Conservation (phyloP, 2,888 invertebrate genomes). For the Sialis fuliginosa region DNA sequence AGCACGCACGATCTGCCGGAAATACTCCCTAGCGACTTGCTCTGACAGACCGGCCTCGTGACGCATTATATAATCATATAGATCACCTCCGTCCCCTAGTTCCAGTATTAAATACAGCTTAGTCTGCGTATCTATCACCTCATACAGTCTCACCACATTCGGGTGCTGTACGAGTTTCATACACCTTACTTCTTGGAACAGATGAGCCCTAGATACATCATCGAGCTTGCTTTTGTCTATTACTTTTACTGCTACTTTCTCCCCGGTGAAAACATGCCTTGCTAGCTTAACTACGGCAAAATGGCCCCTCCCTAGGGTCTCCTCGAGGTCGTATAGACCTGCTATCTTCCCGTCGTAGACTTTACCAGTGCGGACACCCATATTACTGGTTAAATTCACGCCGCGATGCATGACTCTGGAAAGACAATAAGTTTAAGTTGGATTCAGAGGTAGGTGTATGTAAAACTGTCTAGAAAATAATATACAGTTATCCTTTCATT, state of each 20-base stretch:
- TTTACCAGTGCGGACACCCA: conserved; percentile 22
- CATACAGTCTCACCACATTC: conserved; percentile 93
- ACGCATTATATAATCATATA: conserved; percentile 96
- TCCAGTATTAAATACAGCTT: conserved; percentile 94
- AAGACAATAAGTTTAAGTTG: too few species aligned
- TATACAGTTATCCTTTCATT: too few species aligned
- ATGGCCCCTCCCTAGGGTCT: conserved; percentile 94
- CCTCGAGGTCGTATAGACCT: conserved; percentile 92
- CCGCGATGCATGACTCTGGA: conserved; percentile 14
- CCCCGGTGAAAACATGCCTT: conserved; percentile 95
- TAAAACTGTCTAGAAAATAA: too few species aligned
- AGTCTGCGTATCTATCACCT: conserved; percentile 98
- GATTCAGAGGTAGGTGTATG: too few species aligned
- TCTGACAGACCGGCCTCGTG: conserved; percentile 80
- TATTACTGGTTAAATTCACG: conserved; percentile 14
- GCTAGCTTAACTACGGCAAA: conserved; percentile 98
- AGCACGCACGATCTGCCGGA: conserved; percentile 91
- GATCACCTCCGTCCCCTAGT: conserved; percentile 94
- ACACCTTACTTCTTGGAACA: conserved; percentile 87
- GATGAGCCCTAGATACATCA: conserved; percentile 85
- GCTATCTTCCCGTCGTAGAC: conserved; percentile 76
- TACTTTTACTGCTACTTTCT: conserved; percentile 94
- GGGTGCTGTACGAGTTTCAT: conserved; percentile 99
- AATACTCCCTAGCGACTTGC: conserved; percentile 75
- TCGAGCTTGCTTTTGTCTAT: conserved; percentile 98